phyloP scores from a whole-genome alignment of 2,797 vertebrate genomes.

The Acanthornis magna region DNA sequence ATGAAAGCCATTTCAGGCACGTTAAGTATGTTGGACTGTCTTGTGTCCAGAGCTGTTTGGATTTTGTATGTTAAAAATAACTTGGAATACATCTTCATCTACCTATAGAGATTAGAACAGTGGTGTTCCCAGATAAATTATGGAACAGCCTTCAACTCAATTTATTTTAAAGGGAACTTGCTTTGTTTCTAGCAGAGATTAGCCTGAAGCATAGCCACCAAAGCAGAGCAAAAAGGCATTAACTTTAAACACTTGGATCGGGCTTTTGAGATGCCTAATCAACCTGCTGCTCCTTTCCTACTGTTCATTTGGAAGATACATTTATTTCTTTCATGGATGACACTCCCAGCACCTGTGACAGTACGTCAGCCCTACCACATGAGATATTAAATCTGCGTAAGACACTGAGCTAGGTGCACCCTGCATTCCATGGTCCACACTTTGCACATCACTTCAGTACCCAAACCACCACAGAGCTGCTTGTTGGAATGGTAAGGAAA shows the following conservation, averaged over 20 bases:
- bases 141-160: background rate
- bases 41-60: background rate
- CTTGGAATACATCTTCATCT: background rate
- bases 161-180: background rate
- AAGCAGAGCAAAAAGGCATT: background rate
- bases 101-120: background rate
- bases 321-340: background rate
- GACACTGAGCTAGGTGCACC: background rate
- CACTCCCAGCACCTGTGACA: background rate
- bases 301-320: background rate
- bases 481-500: background rate
- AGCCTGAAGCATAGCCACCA: background rate
- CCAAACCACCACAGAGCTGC: background rate
- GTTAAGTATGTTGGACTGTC: background rate
- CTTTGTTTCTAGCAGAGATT: background rate
- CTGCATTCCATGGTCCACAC: background rate
- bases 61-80: background rate
- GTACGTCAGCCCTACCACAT: background rate
- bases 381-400: background rate
- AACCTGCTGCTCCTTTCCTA: background rate
- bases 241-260: background rate
- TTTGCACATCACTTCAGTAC: background rate
- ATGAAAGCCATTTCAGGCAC: background rate
- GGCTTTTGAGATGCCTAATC: background rate
- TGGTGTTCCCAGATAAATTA: background rate